Percentiles rank a stretch among this genome's conserved stretches.
phyloP scores from a whole-genome alignment of 2,113 vertebrate genomes.

The Clarias macrocephalus region DNA sequence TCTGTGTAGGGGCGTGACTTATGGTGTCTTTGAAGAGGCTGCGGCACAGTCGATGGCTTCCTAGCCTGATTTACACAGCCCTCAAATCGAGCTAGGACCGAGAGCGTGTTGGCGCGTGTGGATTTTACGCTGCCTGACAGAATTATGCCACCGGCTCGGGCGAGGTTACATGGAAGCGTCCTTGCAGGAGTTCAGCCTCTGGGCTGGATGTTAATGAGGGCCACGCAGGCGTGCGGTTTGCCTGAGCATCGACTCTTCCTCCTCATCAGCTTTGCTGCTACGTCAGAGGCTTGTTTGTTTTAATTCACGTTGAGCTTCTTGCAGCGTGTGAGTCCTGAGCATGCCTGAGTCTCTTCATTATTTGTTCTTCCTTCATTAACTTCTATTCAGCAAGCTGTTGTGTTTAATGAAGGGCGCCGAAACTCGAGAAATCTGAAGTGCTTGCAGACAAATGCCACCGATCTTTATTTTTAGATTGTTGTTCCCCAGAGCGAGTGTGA shows the following conservation, averaged over 20 bases:
- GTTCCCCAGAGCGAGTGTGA: slow-evolving; percentile 27
- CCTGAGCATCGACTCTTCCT: background rate
- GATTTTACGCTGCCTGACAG: slow-evolving; percentile 28
- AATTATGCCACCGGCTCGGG: slow-evolving; percentile 34
- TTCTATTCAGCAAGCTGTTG: slow-evolving; percentile 55
- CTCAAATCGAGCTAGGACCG: slow-evolving; percentile 23
- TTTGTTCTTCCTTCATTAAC: slow-evolving; percentile 58
- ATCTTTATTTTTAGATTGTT: background rate
- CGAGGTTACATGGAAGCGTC: slow-evolving; percentile 42
- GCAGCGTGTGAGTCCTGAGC: background rate
- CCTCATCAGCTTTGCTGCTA: background rate
- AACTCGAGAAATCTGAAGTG: background rate
- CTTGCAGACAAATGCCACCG: background rate
- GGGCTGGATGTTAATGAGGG: slow-evolving; percentile 5
- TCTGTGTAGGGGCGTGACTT: slow-evolving; percentile 13
- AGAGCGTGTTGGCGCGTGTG: background rate
- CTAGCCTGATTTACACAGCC: slow-evolving; percentile 37
- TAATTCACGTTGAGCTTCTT: background rate
- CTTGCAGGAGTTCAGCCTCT: slow-evolving; percentile 30
- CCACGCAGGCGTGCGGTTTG: background rate
- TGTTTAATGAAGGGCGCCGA: slow-evolving; percentile 56
- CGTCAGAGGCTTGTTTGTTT: background rate
- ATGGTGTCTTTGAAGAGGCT: slow-evolving; percentile 12
- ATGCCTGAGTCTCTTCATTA: slow-evolving; percentile 57
- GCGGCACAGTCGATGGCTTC: slow-evolving; percentile 18